A percentile compares a stretch with the other conserved stretches of the same genome.
Conservation (phyloP, 1,140 invertebrate genomes). For the Zaprionus vittiger region DNA sequence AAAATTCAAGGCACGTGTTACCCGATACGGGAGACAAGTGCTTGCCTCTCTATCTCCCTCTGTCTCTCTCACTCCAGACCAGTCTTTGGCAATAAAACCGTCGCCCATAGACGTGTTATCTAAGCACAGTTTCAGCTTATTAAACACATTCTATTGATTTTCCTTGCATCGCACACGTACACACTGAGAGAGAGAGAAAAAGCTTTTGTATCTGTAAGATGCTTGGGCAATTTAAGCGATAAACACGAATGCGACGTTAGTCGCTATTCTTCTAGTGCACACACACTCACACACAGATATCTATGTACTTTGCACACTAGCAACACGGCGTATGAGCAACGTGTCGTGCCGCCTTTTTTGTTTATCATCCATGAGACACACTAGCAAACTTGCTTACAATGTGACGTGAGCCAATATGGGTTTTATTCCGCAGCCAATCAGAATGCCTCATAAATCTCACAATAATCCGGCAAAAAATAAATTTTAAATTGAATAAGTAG, state of each 20-base stretch:
- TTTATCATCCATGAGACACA: conserved; percentile 41
- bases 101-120: conserved; percentile 52
- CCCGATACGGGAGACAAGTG: conserved; percentile 45
- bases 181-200: not conserved
- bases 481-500: conserved; percentile 38
- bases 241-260: conserved; percentile 45
- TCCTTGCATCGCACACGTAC: conserved; percentile 22
- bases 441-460: conserved; percentile 41
- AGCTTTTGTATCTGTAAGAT: conserved; percentile 46
- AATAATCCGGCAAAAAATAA: conserved; percentile 33
- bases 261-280: conserved; percentile 27
- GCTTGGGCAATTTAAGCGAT: conserved; percentile 50
- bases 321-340: conserved; percentile 45
- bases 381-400: conserved; percentile 47
- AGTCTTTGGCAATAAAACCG: conserved; percentile 42
- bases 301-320: not conserved
- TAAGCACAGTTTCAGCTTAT: conserved; percentile 56
- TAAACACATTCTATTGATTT: conserved; percentile 60
- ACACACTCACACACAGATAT: not conserved
- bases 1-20: conserved; percentile 55
- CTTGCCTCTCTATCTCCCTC: conserved; percentile 3
- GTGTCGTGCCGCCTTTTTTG: conserved; percentile 9
- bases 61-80: not conserved
- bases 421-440: conserved; percentile 38
- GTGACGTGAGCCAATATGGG: conserved; percentile 40